Percentiles rank a stretch among this genome's conserved stretches.
Evolutionary conservation across 2,797 vertebrate species (phyloP).

Genomic region (Semaprochilodus insignis): DNA sequence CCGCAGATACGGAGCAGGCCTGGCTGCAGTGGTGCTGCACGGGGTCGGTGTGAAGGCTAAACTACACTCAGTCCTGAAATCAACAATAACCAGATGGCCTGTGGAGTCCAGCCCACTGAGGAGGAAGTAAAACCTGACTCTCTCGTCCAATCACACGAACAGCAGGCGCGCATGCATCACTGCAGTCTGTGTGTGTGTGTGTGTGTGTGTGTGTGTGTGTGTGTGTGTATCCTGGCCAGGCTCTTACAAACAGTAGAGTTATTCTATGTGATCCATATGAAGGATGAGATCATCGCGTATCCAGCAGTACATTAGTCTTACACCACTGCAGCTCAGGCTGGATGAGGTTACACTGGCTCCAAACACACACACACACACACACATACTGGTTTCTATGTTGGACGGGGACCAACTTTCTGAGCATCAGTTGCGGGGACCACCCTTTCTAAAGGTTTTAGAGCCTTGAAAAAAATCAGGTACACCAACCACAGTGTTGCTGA

Average conservation of each 20-base stretch:
- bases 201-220: not conserved
- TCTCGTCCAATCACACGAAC: not conserved
- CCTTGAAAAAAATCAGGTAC: too few species aligned
- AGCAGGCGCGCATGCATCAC: slow-evolving; percentile 9
- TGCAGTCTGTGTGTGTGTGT: slow-evolving; percentile 4
- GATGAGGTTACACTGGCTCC: slow-evolving; percentile 70
- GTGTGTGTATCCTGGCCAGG: slow-evolving; percentile 26
- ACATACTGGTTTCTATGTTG: too few species aligned
- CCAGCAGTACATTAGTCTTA: slow-evolving; percentile 47
- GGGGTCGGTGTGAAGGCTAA: not conserved
- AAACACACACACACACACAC: too few species aligned
- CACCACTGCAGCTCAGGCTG: slow-evolving; percentile 60
- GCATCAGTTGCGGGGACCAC: too few species aligned
- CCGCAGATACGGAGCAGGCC: not conserved
- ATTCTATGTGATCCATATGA: slow-evolving; percentile 61
- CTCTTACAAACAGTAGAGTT: slow-evolving; percentile 46
- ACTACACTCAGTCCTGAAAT: not conserved
- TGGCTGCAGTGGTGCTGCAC: not conserved
- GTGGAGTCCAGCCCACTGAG: not conserved
- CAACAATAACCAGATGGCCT: slow-evolving; percentile 1
- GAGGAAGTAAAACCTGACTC: slow-evolving; percentile 7
- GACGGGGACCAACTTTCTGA: too few species aligned
- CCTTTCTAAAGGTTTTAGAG: too few species aligned
- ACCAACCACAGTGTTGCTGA: too few species aligned
- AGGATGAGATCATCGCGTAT: slow-evolving; percentile 69